Evolutionary conservation across 2,888 invertebrate species (phyloP).

Genomic region (Molorchus minor): DNA sequence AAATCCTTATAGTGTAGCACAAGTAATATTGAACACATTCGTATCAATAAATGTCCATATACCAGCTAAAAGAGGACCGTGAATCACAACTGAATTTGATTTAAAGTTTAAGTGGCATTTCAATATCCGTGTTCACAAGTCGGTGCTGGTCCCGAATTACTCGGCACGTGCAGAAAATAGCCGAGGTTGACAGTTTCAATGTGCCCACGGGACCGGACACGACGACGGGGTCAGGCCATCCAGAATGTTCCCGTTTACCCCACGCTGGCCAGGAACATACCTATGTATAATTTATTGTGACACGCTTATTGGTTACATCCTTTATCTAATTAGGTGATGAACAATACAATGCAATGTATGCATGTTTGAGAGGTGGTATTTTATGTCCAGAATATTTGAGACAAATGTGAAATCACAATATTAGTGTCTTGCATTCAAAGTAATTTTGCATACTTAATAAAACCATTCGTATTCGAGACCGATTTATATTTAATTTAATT

Average conservation of each 20-base stretch:
- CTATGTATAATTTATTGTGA: slow-evolving; percentile 13
- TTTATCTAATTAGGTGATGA: slow-evolving; percentile 8
- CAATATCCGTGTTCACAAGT: slow-evolving; percentile 58
- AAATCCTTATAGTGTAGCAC: slow-evolving; percentile 26
- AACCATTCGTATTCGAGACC: no score
- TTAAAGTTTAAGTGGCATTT: slow-evolving; percentile 59
- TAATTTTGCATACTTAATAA: no score
- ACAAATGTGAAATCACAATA: no score
- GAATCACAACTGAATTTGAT: slow-evolving; percentile 58
- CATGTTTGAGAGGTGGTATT: no score
- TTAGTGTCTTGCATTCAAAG: no score
- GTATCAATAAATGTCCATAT: slow-evolving; percentile 55
- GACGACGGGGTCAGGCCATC: slow-evolving; percentile 10
- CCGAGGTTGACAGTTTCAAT: slow-evolving; percentile 54
- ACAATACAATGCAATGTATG: no score
- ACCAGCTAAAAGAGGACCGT: slow-evolving; percentile 49
- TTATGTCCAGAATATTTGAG: no score
- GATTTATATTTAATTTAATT: no score
- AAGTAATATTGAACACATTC: slow-evolving; percentile 48
- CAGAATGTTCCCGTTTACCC: slow-evolving; percentile 9
- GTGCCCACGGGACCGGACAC: slow-evolving; percentile 47
- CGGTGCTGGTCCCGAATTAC: slow-evolving; percentile 50
- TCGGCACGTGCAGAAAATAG: slow-evolving; percentile 54
- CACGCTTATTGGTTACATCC: not conserved
- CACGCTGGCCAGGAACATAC: slow-evolving; percentile 9